Evolutionary conservation across 2,797 vertebrate genomes (phyloP).

Genomic region (Dallia pectoralis): DNA sequence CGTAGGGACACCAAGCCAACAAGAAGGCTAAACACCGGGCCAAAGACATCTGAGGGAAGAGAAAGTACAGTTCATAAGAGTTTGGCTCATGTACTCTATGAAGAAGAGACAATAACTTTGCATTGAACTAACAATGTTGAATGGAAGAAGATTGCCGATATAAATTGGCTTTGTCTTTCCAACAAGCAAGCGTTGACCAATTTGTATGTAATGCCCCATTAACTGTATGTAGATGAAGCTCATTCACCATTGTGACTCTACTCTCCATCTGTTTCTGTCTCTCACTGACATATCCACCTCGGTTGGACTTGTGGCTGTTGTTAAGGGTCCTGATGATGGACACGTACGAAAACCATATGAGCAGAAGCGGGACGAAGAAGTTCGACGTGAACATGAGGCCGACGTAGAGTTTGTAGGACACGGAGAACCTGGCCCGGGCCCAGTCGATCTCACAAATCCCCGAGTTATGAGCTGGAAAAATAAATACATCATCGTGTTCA

Average conservation of each 20-base stretch:
- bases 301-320: slow-evolving; percentile 60
- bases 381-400: slow-evolving; percentile 70
- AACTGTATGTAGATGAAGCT: neutral
- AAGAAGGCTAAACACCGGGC: slow-evolving; percentile 69
- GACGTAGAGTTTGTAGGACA: slow-evolving; percentile 66
- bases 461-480: slow-evolving; percentile 58
- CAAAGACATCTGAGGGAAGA: slow-evolving; percentile 61
- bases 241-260: slow-evolving; percentile 54
- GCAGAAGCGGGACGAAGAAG: slow-evolving; percentile 63
- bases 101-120: neutral
- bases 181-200: neutral
- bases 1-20: slow-evolving; percentile 75
- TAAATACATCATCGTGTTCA: neutral
- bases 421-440: slow-evolving; percentile 69
- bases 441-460: slow-evolving; percentile 72
- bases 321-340: slow-evolving; percentile 69
- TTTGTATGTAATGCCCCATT: neutral
- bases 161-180: neutral
- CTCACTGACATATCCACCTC: slow-evolving; percentile 58
- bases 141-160: neutral
- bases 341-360: slow-evolving; percentile 66
- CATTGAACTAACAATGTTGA: neutral
- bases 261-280: slow-evolving; percentile 66
- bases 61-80: neutral
- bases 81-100: neutral